Base-by-base conservation (phyloP, 2,888 invertebrate genomes). In the Helleia helle region DNA sequence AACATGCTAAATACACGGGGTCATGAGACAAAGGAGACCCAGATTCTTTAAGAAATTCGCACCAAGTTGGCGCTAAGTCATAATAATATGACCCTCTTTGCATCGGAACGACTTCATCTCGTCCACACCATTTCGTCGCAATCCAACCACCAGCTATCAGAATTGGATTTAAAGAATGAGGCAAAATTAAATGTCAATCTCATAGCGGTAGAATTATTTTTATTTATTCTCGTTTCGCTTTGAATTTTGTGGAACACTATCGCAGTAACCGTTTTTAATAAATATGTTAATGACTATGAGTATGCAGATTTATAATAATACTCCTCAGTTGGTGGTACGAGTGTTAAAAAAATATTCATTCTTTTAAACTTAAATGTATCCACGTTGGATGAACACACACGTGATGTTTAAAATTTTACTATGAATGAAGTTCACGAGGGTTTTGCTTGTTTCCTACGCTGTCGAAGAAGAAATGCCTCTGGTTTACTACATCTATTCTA, bases 1-100 rank as follows among this genome's bases (percentile, higher is more conserved):
- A n/a, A n/a, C n/a, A n/a, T n/a, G n/a, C n/a, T n/a, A 22, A 15
- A 22, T 22, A 3, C 3, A 22, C 6, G 2, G 7, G 8, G 5
- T n/a, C 13, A 4, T 24, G 2, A 25, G 25, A 25, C 25, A 44
- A 42, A 42, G 36, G 38, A 40, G 30, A 41, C 36, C 43, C 26
- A 49, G 45, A 47, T 42, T 45, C 30, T 44, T 49, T 47, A 47
- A 44, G 41, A 40, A 44, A 44, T 47, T 45, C 44, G 36, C 44
- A 40, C 37, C 40, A 38, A 12, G n/a, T 22, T 24, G 24, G 36
- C 28, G 43, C 14, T 40, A 47, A 43, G 41, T 49, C 47, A 44
- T 47, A 49, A 49, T 44, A 36, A 47, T 47, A 47, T 31, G 47
- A 27, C 43, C 47, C 43, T 40, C 38, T 47, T 47, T 49, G 49